These are phyloP conservation scores for Pelecanus crispus DNA, from an alignment of 2,113 vertebrate species.

Conservation along the genomic window DNA sequence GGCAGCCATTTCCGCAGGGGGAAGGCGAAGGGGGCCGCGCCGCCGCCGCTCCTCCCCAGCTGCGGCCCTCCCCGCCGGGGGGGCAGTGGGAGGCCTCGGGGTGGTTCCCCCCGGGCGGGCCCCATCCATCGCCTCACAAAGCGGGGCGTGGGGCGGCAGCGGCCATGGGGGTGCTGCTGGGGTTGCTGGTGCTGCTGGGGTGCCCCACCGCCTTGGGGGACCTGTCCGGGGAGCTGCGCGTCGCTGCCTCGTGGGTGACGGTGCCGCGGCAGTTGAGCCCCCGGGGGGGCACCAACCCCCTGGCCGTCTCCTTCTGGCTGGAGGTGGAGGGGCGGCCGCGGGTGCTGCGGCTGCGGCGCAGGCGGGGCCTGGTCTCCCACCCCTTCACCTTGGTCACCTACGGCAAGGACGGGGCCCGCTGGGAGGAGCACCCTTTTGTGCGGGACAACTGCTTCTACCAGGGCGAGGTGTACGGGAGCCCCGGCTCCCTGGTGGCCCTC, in stretches of 20 bases:
- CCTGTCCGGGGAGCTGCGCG: neutral
- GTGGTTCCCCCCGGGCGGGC: neutral
- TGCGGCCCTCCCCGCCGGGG: rapidly evolving
- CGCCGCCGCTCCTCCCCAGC: rapidly evolving
- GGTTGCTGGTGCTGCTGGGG: neutral
- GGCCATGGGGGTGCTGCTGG: neutral
- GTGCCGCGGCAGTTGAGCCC: slow-evolving; percentile 25
- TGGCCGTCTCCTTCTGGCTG: slow-evolving; percentile 37
- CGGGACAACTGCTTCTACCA: slow-evolving; percentile 51
- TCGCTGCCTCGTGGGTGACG: neutral
- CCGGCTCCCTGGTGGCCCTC: slow-evolving; percentile 22
- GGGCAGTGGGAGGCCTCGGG: neutral
- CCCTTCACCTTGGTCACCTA: slow-evolving; percentile 57
- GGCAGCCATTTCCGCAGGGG: neutral
- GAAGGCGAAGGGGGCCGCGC: rapidly evolving
- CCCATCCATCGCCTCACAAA: neutral
- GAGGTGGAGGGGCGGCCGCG: slow-evolving; percentile 9
- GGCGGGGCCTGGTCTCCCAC: neutral
- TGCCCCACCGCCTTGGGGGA: neutral
- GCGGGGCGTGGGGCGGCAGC: neutral
- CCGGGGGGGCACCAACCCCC: neutral
- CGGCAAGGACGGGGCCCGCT: neutral
- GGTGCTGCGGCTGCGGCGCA: slow-evolving; percentile 34
- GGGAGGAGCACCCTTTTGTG: slow-evolving; percentile 26
- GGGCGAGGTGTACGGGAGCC: slow-evolving; percentile 36